Evolutionary conservation across 1,140 invertebrate genomes (phyloP).

Genomic region (Portunus trituberculatus): DNA sequence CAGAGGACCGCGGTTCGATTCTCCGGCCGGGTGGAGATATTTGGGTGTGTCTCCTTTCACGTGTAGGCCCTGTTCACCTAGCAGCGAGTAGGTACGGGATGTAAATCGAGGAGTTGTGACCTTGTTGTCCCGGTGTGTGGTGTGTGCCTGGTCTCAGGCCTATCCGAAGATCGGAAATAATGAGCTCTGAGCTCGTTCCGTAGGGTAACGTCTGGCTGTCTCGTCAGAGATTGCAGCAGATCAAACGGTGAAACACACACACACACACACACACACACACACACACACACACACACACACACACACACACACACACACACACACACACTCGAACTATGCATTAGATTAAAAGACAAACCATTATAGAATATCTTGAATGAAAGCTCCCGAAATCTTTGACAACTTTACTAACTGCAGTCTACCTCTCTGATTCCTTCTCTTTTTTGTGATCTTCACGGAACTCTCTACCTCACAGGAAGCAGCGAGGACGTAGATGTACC

Average conservation of each 20-base stretch:
- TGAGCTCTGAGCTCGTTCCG: too few relatives aligned
- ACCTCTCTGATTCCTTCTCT: not conserved
- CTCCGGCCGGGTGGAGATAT: too few relatives aligned
- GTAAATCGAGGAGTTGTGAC: too few relatives aligned
- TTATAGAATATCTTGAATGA: not conserved
- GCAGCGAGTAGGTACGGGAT: too few relatives aligned
- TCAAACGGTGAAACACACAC: not conserved
- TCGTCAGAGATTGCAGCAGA: too few relatives aligned
- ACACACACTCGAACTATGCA: not conserved
- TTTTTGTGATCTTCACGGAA: not conserved
- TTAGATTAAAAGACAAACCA: not conserved
- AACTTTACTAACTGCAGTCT: not conserved
- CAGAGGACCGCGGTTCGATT: not conserved
- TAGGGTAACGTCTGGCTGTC: too few relatives aligned
- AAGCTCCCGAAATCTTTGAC: not conserved
- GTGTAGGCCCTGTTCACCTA: too few relatives aligned
- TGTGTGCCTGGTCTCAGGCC: too few relatives aligned
- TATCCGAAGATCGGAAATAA: too few relatives aligned
- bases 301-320: not conserved
- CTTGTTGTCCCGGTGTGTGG: too few relatives aligned
- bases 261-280: not conserved
- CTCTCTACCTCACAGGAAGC: constrained; percentile 1
- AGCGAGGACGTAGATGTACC: constrained; percentile 61
- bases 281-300: constrained; percentile 26
- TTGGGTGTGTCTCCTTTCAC: too few relatives aligned